Evolutionary conservation across 2,113 vertebrate genomes (phyloP), one percentile per base, ranked within the genome.

Genomic region (Turdus rufiventris): DNA sequence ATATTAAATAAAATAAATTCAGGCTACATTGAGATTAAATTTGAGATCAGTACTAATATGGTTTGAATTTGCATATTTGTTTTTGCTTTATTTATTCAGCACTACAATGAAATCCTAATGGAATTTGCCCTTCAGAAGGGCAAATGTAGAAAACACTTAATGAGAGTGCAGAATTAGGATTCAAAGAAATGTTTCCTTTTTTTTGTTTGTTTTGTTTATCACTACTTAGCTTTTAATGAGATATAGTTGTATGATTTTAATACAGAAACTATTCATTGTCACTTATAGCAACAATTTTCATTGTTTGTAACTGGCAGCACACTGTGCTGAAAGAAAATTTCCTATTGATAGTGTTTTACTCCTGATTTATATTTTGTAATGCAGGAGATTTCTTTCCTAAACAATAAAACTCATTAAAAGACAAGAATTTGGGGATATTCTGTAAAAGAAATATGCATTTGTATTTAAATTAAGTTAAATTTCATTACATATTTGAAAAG

Each of bases 1-100:
- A 51, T 74, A 72, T 38, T 71, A 76, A 96, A 76, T 54, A 58
- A 76, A 91, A 66, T 43, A 56, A 68, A 85, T 68, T 53, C 56
- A 62, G 21, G 36, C 43, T 82, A 65, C 26, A 34, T 1, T 67
- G 72, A 91, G 66, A 71, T 80, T 91, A 91, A 84, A 71, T 56
- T 48, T 18, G 26, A 83, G 48, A 92, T 72, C 43, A 23, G 34
- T 48, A 23, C 34, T 91, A 78, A 76, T 91, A 40, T 34, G 19
- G 7, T 77, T 85, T 66, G 62, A 95, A 89, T 91, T 85, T 82
- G 34, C 51, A 54, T 85, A 21, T 81, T 94, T 77, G 74, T 8
- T 51, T 71, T 94, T 78, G 33, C 34, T 86, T 91, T 94, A 62
- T 86, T 95, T 89, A 76, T 89, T 96, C 77, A 91, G 57, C 21